Base-by-base conservation (phyloP, 37 sponge, comb jelly and placozoan genomes). In the Ianthella basta region DNA sequence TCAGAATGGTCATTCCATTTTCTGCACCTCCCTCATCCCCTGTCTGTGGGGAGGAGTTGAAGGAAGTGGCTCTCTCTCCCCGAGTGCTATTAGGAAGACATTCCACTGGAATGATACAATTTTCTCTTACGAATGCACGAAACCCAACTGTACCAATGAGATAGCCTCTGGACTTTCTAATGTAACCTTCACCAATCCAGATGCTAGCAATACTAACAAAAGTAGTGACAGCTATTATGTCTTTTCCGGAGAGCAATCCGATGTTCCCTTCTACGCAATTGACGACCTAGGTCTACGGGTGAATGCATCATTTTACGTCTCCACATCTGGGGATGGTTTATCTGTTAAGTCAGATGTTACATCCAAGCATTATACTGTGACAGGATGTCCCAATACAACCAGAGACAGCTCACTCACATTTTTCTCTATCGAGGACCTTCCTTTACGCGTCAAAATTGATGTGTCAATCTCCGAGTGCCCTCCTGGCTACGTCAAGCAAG, bases 1-100 rank as follows among this genome's bases (percentile, higher is more conserved):
- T 35, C 18, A 56, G 23, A 44, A 44, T 44, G 32, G 36, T 1
- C 75, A 85, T 70, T 60, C 88, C n/a, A 91, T 91, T 35, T 91
- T 82, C 75, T 82, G 83, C 32, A 85, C 88, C 6, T 82, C 92
- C 30, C 37, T 91, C 3, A 23, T 87, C 1, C 92, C 92, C 12
- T 91, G 92, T 75, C 68, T 91, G 8, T 88, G 85, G 88, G 59
- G 75, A 14, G 29, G 56, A 24, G 27, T 75, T 38, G 8, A 19
- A 15, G 72, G 84, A 20, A 23, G 70, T 8, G 32, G 40, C 15
- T 56, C 16, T 60, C 35, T 19, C 36, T 30, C 39, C 12, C 56
- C 6, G 8, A 3, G 6, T 8, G 3, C 50, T 44, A 44, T 44
- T 44, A 10, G 50, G 50, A 3, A 44, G 8, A 44, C 50, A 8